Evolutionary conservation across 2,797 vertebrate genomes (phyloP).

Genomic region (Ptychadena robeensis): DNA sequence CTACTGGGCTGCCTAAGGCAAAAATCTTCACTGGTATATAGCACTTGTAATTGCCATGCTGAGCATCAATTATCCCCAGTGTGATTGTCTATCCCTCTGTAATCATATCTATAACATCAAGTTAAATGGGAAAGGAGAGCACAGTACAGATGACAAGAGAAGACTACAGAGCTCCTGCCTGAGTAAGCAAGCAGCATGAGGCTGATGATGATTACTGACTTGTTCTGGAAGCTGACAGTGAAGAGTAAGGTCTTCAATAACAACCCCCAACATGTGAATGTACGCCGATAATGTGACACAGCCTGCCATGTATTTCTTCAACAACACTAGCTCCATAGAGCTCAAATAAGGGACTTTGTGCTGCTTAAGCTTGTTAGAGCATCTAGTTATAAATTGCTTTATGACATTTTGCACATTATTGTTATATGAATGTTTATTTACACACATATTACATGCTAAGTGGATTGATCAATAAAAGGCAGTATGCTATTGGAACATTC

Average conservation of each 20-base stretch:
- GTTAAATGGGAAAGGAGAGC: constrained; percentile 52
- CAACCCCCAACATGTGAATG: constrained; percentile 47
- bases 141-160: constrained; percentile 51
- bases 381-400: neutral
- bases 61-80: constrained; percentile 58
- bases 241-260: constrained; percentile 49
- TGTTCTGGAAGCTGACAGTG: constrained; percentile 49
- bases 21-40: constrained; percentile 32
- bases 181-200: constrained; percentile 59
- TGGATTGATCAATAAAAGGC: no score
- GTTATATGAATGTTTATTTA: neutral
- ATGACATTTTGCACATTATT: constrained; percentile 3
- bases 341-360: constrained; percentile 11
- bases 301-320: constrained; percentile 18
- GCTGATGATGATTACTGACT: constrained; percentile 60
- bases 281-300: constrained; percentile 26
- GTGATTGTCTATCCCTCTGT: constrained; percentile 55
- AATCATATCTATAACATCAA: constrained; percentile 58
- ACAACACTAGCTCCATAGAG: neutral
- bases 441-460: neutral
- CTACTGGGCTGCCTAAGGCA: constrained; percentile 43
- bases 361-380: neutral
- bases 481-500: no score
- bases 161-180: constrained; percentile 51
- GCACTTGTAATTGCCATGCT: constrained; percentile 42